Percentiles rank a stretch among this genome's conserved stretches.
These are phyloP conservation scores for Alloplasta piceator DNA, from an alignment of 2,888 invertebrate species.

Conservation along the genomic window DNA sequence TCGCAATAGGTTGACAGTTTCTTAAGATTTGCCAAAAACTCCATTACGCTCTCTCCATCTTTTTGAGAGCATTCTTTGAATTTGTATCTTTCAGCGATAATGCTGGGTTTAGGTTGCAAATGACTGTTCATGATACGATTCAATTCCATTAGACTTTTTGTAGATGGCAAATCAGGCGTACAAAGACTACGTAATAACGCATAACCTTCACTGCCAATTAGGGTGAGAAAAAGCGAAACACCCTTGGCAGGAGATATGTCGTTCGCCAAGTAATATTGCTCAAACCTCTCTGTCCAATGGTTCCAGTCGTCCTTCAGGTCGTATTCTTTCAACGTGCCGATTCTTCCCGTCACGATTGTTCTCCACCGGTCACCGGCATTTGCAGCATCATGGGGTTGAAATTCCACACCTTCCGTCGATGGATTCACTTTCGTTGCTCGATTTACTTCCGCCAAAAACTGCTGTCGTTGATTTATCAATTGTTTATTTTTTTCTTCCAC, in stretches of 20 bases:
- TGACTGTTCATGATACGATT: conserved; percentile 50
- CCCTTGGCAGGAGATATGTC: background rate
- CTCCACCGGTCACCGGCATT: too few species aligned
- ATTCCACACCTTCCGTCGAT: too few species aligned
- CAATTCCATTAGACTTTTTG: conserved; percentile 36
- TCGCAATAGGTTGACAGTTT: conserved; percentile 55
- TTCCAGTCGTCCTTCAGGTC: too few species aligned
- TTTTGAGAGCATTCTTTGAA: conserved; percentile 13
- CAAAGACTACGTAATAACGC: conserved; percentile 45
- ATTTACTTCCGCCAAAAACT: background rate
- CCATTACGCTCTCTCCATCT: conserved; percentile 41
- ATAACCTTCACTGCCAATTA: too few species aligned
- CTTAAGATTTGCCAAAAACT: conserved; percentile 57
- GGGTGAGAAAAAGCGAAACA: too few species aligned
- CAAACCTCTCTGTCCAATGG: background rate
- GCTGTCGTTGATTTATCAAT: background rate
- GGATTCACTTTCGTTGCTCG: too few species aligned
- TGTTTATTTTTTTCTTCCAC: background rate
- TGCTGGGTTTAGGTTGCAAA: conserved; percentile 39
- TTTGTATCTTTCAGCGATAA: too few species aligned
- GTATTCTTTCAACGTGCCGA: too few species aligned
- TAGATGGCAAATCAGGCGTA: conserved; percentile 38
- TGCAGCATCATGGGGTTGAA: too few species aligned
- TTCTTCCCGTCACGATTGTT: too few species aligned
- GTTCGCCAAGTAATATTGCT: conserved; percentile 30